Evolutionary conservation across 1,140 invertebrate species (phyloP), one percentile per base, ranked within the genome.

Genomic region (Odontomachus brunneus): DNA sequence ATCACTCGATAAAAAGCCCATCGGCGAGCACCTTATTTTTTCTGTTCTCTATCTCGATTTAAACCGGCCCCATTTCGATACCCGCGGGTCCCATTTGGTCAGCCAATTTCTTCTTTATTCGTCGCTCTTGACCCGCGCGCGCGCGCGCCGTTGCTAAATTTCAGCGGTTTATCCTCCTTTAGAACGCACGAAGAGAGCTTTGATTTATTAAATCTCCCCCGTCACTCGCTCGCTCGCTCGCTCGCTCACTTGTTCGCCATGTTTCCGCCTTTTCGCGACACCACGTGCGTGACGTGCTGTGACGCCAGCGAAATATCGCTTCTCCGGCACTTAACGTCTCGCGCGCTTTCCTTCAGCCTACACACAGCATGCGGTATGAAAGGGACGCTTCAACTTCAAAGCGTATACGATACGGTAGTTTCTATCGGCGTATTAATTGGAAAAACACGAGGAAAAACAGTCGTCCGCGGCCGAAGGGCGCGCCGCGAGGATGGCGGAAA

Each of bases 1-100:
- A 93, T 90, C 86, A 89, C 84, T 90, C 91, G 89, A 91, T 91
- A 91, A 92, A 92, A 91, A 90, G 82, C 85, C 90, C 88, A 90
- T 92, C 87, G n/a, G n/a, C n/a, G 78, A 82, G 82, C 89, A 86
- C 78, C 86, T 87, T 82, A 88, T 88, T 90, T 89, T 88, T 73
- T 65, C 55, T 60, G n/a, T 55, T 59, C 78, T 76, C 81, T 84
- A 84, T 88, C 88, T 88, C 86, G 86, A 89, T 90, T 90, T 88
- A 88, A 89, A 90, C 89, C 59, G 76, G 59, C 76, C 72, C 55
- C 72, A 73, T 86, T 60, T 76, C 59, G 49, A 15, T 59, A 63
- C 82, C 75, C 89, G 48, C 53, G 81, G 67, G 84, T 83, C 66
- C 88, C 84, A 85, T 89, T 87, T 84, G 57, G 57, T 78, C 53